These are phyloP conservation scores for Lineus longissimus DNA, from an alignment of 1,140 invertebrate species.

Conservation along the genomic window DNA sequence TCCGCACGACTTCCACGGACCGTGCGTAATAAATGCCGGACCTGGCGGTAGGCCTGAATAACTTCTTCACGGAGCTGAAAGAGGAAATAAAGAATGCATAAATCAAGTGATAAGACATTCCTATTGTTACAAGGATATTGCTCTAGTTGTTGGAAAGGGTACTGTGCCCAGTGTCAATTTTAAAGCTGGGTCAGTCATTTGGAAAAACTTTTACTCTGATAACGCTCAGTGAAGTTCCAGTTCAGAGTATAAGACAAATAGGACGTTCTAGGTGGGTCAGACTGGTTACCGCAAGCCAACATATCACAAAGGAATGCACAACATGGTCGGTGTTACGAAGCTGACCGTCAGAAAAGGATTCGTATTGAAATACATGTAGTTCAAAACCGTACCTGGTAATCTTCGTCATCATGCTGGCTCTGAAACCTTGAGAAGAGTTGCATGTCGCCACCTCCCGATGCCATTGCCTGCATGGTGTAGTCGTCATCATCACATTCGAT, in stretches of 20 bases:
- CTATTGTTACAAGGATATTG: not conserved
- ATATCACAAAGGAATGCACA: too few relatives aligned
- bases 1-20: not conserved
- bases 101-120: not conserved
- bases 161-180: not conserved
- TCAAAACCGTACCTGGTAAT: not conserved
- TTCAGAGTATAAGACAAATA: too few relatives aligned
- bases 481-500: conserved; percentile 7
- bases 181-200: not conserved
- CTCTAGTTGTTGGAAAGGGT: not conserved
- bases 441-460: not conserved
- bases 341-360: too few relatives aligned
- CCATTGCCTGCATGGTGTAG: not conserved
- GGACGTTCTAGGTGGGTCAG: too few relatives aligned
- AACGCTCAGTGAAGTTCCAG: too few relatives aligned
- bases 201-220: not conserved
- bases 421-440: not conserved
- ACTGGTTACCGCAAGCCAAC: too few relatives aligned
- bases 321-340: too few relatives aligned
- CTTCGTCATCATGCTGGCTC: not conserved
- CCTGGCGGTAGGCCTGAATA: not conserved
- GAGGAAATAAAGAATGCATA: not conserved
- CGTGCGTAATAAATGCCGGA: not conserved
- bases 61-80: not conserved
- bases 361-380: too few relatives aligned